Evolutionary conservation across 1,140 invertebrate genomes (phyloP).

Genomic region (Araneus ventricosus): DNA sequence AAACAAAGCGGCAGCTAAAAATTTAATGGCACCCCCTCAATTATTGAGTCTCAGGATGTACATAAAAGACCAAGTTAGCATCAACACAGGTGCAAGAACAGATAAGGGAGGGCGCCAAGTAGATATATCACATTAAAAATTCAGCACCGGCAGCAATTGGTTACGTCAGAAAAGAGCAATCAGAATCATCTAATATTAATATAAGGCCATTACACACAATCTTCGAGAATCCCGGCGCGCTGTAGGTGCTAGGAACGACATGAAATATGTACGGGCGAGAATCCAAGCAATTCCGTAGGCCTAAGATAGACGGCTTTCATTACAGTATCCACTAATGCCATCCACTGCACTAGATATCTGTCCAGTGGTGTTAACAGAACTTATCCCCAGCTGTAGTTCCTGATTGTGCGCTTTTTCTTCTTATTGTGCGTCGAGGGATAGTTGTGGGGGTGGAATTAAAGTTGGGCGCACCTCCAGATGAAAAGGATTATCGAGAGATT

Average conservation of each 20-base stretch:
- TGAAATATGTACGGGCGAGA: constrained; percentile 61
- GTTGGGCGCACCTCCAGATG: not conserved
- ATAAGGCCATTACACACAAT: constrained; percentile 63
- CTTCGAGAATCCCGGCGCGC: constrained; percentile 20
- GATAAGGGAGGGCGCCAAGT: constrained; percentile 52
- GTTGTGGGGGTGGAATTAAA: constrained; percentile 27
- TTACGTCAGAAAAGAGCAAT: constrained; percentile 55
- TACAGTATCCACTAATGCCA: constrained; percentile 45
- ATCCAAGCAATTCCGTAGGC: constrained; percentile 51
- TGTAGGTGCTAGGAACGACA: not conserved
- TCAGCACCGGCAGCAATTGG: constrained; percentile 58
- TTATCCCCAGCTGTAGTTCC: constrained; percentile 18
- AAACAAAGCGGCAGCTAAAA: constrained; percentile 53
- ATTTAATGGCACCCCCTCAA: constrained; percentile 49
- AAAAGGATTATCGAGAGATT: constrained; percentile 43
- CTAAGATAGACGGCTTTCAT: constrained; percentile 64
- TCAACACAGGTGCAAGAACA: constrained; percentile 63
- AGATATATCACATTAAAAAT: constrained; percentile 71
- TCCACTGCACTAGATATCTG: constrained; percentile 25
- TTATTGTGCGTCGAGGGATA: not conserved
- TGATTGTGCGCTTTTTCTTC: constrained; percentile 53
- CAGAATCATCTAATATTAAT: constrained; percentile 69
- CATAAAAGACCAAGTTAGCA: constrained; percentile 58
- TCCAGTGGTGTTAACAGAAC: constrained; percentile 58
- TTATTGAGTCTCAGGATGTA: constrained; percentile 63